Conservation (phyloP, 2,113 vertebrate genomes). For the Carassius carassius region DNA sequence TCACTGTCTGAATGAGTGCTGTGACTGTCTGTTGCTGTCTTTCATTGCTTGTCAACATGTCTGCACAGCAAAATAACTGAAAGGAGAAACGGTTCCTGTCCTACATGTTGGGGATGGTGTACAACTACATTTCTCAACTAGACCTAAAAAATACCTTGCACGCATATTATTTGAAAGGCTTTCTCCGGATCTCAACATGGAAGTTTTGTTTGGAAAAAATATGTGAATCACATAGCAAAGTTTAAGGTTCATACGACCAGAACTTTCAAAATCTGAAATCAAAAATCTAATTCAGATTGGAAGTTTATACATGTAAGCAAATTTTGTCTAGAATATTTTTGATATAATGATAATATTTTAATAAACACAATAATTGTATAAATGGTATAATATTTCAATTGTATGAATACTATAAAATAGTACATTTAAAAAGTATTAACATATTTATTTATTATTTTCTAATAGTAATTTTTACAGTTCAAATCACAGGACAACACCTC, state of each 20-base stretch:
- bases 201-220: not conserved
- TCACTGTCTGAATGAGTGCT: slow-evolving; percentile 2
- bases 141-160: not conserved
- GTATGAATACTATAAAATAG: not conserved
- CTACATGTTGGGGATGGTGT: not conserved
- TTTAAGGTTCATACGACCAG: not conserved
- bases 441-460: not conserved
- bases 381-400: not conserved
- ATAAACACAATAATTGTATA: not conserved
- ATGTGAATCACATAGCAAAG: not conserved
- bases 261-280: not conserved
- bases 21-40: slow-evolving; percentile 1
- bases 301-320: not conserved
- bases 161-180: too few species aligned
- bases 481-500: not conserved
- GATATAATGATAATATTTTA: not conserved
- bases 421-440: not conserved
- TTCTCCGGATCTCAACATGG: too few species aligned
- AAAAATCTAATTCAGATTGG: not conserved
- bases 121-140: not conserved
- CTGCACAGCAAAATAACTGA: not conserved
- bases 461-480: not conserved
- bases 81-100: not conserved
- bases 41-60: not conserved
- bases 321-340: not conserved